Evolutionary conservation across 2,797 vertebrate species (phyloP), one percentile per base, ranked within the genome.

Genomic region (Enteromius unitaeniatus): DNA sequence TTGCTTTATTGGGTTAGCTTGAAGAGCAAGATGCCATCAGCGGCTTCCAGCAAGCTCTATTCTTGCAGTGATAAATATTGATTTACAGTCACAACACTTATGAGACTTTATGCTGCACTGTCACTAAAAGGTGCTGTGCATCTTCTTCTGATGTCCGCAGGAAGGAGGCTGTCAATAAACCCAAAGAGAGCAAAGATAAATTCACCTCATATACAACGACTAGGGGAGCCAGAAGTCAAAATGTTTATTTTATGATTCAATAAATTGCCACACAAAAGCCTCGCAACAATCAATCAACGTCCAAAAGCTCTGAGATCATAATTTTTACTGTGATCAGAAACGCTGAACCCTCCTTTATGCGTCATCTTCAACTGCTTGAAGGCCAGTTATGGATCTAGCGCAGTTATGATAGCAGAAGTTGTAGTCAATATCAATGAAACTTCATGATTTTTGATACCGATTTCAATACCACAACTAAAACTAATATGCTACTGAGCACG

Each of bases 181-280:
- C 72, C 15, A 58, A 13, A 72, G 79, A 3, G 70, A 64, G 40
- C 69, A 85, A 67, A 84, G 45, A 67, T 89, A 86, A 81, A 85
- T 86, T 86, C 75, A 28, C 79, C 68, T 72, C 62, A 14, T 40
- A 68, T 65, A 65, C 81, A 84, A 85, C 60, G 19, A 72, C 85
- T 64, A 72, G 65, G 31, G 55, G 47, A 68, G 77, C 65, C 53
- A 60, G 62, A 70, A 34, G 80, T 77, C 80, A 78, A 69, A 79
- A 21, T 65, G 72, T 74, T 86, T 79, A 87, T 89, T 90, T 89
- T 86, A 88, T 70, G 47, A 87, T 87, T 86, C 88, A 86, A 91
- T 89, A 89, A 88, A 85, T 64, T 28, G 4, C 23, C 23, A 49
- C 37, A 10, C 82, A 34, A 73, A 67, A 67, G 55, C 47, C 17